Percentiles rank a stretch among this genome's conserved stretches.
phyloP scores from a whole-genome alignment of 2,113 vertebrate species.

The Regulus satrapa region DNA sequence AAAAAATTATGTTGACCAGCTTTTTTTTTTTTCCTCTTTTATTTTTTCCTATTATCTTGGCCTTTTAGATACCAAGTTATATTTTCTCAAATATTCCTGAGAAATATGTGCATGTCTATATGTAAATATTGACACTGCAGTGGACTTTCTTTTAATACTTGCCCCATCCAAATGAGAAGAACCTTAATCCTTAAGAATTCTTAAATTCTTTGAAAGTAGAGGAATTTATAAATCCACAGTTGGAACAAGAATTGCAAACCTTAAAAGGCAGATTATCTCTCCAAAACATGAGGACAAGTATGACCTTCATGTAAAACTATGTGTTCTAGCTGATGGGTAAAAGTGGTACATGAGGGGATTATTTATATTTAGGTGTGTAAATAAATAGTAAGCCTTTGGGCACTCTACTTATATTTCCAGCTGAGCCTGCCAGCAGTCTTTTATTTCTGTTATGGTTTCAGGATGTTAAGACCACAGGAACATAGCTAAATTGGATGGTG shows the following conservation, averaged over 20 bases:
- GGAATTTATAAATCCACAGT: background rate
- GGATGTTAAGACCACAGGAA: background rate
- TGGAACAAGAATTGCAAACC: background rate
- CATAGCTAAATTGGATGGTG: background rate
- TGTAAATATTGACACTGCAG: background rate
- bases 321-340: slow-evolving; percentile 5
- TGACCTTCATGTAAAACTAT: slow-evolving; percentile 35
- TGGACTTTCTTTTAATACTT: background rate
- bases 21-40: no score
- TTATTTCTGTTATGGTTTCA: slow-evolving; percentile 11
- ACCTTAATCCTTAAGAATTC: background rate
- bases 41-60: background rate
- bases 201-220: background rate
- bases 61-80: background rate
- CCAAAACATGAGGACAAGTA: slow-evolving; percentile 18
- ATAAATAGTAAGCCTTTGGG: slow-evolving; percentile 37
- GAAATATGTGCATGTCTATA: fast-evolving
- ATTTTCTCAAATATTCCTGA: background rate
- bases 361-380: slow-evolving; percentile 49
- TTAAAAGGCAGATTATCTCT: slow-evolving; percentile 24
- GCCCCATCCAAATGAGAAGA: background rate
- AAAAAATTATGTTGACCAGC: background rate
- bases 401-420: background rate
- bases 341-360: slow-evolving; percentile 20
- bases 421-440: background rate